Base-by-base conservation (phyloP, 37 sponge, comb jelly and placozoan genomes). In the Ianthella basta region DNA sequence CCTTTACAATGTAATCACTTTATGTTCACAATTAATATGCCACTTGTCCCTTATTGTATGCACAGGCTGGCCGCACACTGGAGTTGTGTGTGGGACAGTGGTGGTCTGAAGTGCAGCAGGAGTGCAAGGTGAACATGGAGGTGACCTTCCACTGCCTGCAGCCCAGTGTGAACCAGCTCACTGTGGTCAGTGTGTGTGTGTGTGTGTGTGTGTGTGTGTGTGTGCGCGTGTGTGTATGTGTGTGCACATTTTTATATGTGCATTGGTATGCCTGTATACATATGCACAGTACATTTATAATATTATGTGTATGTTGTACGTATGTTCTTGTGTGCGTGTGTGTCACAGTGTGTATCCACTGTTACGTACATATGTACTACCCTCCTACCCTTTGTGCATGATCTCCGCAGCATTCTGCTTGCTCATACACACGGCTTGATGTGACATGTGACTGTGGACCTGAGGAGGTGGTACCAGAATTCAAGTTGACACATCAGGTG, bases 61-160 rank as follows among this genome's bases (percentile, higher is more conserved):
- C 50, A 29, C 55, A 96, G 96, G 92, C 89, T 63, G 89, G 89
- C 18, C 35, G 44, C 21, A 96, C 92, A 15, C 50, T 96, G 85
- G 96, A 96, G 80, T 55, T 96, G 66, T 90, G 89, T 63, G 27
- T 93, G 59, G 80, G 89, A 30, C 91, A 87, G 72, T 94, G 89
- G 39, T 96, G 96, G 96, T 83, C 95, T 33, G 90, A 91, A 10
- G 33, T 89, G 53, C 55, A 59, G 39, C 32, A 4, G 21, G 81
- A 79, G 50, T 68, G 72, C 33, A 55, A 54, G 38, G 66, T 90
- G 19, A 74, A 85, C 34, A 25, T 91, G 29, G 59, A 61, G 27
- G n/a, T 95, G 27, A 59, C 79, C 0, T 90, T 95, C 57, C 93
- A 92, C 70, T 73, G 88, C 39, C 87, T 95, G 13, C 65, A 80